Base-by-base conservation (phyloP, 2,113 vertebrate species). In the Tiliqua scincoides region DNA sequence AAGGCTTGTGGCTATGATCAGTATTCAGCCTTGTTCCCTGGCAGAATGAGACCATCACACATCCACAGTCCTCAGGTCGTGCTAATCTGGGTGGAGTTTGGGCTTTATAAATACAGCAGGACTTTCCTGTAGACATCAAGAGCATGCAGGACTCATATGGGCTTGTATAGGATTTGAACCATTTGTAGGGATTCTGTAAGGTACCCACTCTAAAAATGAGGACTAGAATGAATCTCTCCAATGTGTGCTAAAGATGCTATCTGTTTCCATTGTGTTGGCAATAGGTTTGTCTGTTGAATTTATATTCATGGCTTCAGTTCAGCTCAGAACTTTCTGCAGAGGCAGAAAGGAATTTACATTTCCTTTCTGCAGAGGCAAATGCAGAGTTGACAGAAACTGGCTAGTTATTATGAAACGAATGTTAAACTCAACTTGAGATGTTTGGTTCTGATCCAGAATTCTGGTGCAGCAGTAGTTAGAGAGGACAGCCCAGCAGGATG, bases 261-360 rank as follows among this genome's bases (percentile, higher is more conserved):
- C 92, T 95, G 93, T 92, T 93, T 93, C 85, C 32, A 72, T 88
- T 90, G 89, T 90, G 48, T 85, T 92, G 91, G 8, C 43, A 79
- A 67, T 67, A 92, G 88, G 90, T 87, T 88, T 88, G 88, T 84
- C 65, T 48, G 75, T 72, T 67, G 90, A 92, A 92, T 89, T 91
- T 79, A 80, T 88, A 85, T 86, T 82, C 85, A 75, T 35, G 76
- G 37, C 87, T 93, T 91, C 88, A 87, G 88, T 43, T 68, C 87
- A 80, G 88, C 52, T 90, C 77, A 74, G 90, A 30, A 65, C 84
- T 93, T 94, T 89, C 86, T 90, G 91, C 90, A 84, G 77, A 90
- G 91, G 88, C 43, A 84, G n/a, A n/a, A n/a, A n/a, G n/a, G n/a
- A n/a, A 91, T 95, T 92, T 92, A 74, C 89, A 91, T 94, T 87